Evolutionary conservation across 2,888 invertebrate genomes (phyloP).

Genomic region (Eupithecia tripunctaria): DNA sequence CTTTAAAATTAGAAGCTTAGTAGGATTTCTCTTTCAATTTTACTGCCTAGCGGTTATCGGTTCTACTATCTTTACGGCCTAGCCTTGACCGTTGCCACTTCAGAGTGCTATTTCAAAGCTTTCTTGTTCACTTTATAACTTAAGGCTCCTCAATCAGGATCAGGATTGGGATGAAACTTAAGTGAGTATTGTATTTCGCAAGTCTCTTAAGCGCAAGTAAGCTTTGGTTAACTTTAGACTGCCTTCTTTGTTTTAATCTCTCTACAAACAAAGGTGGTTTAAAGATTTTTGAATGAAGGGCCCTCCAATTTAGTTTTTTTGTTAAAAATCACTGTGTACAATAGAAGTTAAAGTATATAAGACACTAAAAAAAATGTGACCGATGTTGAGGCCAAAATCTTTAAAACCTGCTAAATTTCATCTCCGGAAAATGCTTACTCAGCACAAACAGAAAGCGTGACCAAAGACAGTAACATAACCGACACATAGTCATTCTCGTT

Average conservation of each 20-base stretch:
- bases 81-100: conserved; percentile 9
- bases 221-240: neutral
- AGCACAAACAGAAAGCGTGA: neutral
- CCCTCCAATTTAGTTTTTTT: no score
- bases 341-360: no score
- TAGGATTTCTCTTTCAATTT: conserved; percentile 9
- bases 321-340: no score
- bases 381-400: no score
- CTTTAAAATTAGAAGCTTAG: conserved; percentile 11
- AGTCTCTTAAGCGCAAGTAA: neutral
- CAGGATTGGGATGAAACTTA: neutral
- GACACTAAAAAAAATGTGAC: no score
- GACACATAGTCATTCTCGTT: conserved; percentile 17
- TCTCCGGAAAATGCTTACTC: neutral
- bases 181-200: neutral
- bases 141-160: neutral
- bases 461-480: neutral
- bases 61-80: conserved; percentile 7
- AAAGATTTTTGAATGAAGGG: no score
- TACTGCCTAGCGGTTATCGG: conserved; percentile 11
- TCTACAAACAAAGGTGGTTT: no score
- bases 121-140: conserved; percentile 8
- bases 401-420: neutral
- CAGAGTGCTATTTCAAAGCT: conserved; percentile 1
- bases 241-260: neutral